These are phyloP conservation scores for Dipodomys merriami DNA, from an alignment of 2,113 vertebrate genomes.

Conservation along the genomic window DNA sequence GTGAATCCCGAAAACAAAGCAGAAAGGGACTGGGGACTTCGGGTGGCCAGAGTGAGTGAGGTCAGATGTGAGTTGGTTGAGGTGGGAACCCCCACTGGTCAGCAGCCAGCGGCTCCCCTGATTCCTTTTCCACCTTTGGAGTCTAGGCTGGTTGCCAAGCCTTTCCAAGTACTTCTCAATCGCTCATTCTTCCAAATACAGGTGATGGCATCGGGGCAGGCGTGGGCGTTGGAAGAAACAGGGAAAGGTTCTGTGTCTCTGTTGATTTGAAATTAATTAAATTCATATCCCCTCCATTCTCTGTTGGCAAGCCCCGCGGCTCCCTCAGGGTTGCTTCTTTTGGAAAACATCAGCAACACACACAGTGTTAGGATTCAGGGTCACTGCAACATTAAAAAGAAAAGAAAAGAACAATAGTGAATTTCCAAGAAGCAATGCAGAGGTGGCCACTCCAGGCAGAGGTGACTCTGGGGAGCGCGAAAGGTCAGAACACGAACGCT, in stretches of 20 bases:
- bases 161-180: background rate
- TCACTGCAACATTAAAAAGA: conserved; percentile 78
- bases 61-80: rapidly evolving
- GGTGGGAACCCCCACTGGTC: background rate
- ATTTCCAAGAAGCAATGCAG: background rate
- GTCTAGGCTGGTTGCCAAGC: background rate
- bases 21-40: background rate
- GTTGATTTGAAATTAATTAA: conserved; percentile 69
- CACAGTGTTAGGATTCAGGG: conserved; percentile 81
- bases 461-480: background rate
- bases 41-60: background rate
- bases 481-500: background rate
- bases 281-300: conserved; percentile 67
- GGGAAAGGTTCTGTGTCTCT: conserved; percentile 65
- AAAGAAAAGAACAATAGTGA: conserved; percentile 60
- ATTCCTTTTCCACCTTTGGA: background rate
- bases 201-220: conserved; percentile 59
- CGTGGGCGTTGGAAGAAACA: conserved; percentile 44
- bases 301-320: background rate
- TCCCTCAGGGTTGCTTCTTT: conserved; percentile 57
- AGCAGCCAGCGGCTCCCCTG: rapidly evolving
- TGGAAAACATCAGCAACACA: conserved; percentile 62
- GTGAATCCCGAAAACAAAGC: background rate
- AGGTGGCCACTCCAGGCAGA: background rate
- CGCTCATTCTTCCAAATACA: conserved; percentile 25